Evolutionary conservation across 2,888 invertebrate species (phyloP).

Genomic region (Amphiduros pacificus): DNA sequence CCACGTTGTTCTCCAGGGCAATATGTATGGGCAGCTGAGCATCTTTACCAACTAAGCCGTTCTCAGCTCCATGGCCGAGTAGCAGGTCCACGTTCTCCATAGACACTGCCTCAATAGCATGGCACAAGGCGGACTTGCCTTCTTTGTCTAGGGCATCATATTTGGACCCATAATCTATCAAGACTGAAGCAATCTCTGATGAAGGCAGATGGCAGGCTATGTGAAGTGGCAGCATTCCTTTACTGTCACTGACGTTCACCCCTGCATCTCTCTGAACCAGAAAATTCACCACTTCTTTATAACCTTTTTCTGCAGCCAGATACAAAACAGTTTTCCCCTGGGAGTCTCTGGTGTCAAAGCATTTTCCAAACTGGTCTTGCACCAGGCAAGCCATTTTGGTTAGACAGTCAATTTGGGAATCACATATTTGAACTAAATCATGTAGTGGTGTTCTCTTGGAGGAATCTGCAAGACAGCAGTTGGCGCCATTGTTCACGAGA

Average conservation of each 20-base stretch:
- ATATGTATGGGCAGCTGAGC: not conserved
- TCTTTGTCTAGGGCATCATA: not conserved
- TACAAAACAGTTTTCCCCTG: not conserved
- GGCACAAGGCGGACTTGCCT: not conserved
- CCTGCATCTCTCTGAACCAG: not conserved
- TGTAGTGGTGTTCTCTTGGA: not conserved
- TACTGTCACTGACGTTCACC: not conserved
- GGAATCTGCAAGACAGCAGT: not conserved
- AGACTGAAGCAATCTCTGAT: not conserved
- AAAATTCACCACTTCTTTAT: not conserved
- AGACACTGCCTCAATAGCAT: not conserved
- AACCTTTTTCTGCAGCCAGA: not conserved
- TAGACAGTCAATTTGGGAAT: not conserved
- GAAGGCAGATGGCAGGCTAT: not conserved
- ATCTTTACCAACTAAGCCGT: not conserved
- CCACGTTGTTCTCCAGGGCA: not conserved
- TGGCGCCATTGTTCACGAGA: not conserved
- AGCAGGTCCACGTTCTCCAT: not conserved
- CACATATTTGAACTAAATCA: not conserved
- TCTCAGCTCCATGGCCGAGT: not conserved
- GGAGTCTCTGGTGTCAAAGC: not conserved
- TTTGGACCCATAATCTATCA: not conserved
- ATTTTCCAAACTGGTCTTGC: not conserved
- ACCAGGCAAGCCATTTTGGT: not conserved
- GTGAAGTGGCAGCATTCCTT: not conserved